Evolutionary conservation across 2,888 invertebrate species (phyloP).

Genomic region (Amphipoea lucens): DNA sequence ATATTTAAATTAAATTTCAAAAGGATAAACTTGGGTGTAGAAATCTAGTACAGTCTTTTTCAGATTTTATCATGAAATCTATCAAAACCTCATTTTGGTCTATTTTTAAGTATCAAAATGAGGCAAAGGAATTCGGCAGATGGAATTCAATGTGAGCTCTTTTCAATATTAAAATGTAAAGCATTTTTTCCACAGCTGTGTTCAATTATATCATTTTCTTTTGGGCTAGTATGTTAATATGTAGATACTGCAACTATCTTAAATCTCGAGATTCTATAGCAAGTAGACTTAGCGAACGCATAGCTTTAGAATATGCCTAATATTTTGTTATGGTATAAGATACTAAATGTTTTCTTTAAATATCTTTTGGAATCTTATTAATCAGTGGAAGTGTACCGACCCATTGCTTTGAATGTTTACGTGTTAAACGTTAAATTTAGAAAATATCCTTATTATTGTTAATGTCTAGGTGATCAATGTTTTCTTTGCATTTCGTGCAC

Average conservation of each 20-base stretch:
- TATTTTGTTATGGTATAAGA: conserved; percentile 58
- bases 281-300: conserved; percentile 52
- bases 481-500: conserved; percentile 43
- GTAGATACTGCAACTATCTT: conserved; percentile 30
- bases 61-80: conserved; percentile 4
- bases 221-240: conserved; percentile 36
- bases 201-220: conserved; percentile 56
- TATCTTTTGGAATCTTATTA: conserved; percentile 36
- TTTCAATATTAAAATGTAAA: conserved; percentile 26
- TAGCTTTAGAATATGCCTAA: conserved; percentile 64
- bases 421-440: conserved; percentile 23
- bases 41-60: conserved; percentile 26
- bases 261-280: conserved; percentile 50
- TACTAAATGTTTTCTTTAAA: conserved; percentile 44
- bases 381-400: conserved; percentile 37
- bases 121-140: conserved; percentile 3
- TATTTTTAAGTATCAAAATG: conserved; percentile 19
- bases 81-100: conserved; percentile 17
- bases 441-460: conserved; percentile 35
- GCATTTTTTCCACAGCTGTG: conserved; percentile 60
- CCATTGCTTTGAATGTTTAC: conserved; percentile 52
- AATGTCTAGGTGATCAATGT: conserved; percentile 34
- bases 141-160: conserved; percentile 17
- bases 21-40: conserved; percentile 18
- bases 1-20: conserved; percentile 57